These are phyloP conservation scores for Anorthoa munda DNA, from an alignment of 2,888 invertebrate species.

Conservation along the genomic window DNA sequence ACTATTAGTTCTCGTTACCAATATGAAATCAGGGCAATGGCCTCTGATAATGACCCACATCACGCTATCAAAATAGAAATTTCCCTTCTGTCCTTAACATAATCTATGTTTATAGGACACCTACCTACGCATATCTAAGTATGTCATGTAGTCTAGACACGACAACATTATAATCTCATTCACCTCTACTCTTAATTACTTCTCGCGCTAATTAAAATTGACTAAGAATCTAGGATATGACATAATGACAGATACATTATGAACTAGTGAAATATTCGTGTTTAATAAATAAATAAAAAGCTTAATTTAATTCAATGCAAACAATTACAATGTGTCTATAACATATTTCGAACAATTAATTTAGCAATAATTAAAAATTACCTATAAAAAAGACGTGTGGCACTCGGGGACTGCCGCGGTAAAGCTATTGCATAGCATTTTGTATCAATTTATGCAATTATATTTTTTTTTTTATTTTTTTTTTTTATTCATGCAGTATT, in stretches of 20 bases:
- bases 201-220: not conserved
- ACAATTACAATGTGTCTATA: no score
- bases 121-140: conserved; percentile 1
- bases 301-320: no score
- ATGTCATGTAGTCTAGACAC: conserved; percentile 23
- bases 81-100: not conserved
- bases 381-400: no score
- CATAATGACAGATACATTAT: not conserved
- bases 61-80: not conserved
- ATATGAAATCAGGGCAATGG: not conserved
- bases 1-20: not conserved
- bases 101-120: not conserved
- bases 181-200: not conserved
- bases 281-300: no score
- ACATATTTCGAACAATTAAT: no score
- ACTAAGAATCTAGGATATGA: not conserved
- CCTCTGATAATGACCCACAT: not conserved
- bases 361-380: no score
- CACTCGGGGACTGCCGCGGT: no score
- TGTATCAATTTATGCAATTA: no score
- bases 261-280: no score
- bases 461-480: no score
- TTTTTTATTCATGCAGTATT: no score
- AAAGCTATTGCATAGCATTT: no score
- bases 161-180: not conserved